Conservation (phyloP, 2,888 invertebrate genomes). For the Mechanitis messenoides region DNA sequence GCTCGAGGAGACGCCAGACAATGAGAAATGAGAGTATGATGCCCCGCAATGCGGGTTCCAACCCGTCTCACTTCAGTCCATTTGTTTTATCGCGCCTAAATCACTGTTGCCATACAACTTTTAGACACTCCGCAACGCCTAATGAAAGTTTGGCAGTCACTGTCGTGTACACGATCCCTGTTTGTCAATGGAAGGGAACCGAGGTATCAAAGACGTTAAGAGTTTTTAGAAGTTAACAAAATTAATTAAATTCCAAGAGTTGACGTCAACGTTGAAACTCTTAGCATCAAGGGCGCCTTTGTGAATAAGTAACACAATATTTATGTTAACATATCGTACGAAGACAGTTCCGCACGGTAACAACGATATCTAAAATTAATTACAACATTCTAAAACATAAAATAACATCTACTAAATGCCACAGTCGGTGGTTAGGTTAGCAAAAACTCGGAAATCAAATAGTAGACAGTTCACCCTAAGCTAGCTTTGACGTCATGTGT, state of each 20-base stretch:
- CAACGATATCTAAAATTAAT: conserved; percentile 60
- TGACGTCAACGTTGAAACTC: conserved; percentile 64
- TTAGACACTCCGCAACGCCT: conserved; percentile 44
- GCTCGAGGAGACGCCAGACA: conserved; percentile 52
- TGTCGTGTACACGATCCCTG: conserved; percentile 64
- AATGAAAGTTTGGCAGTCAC: conserved; percentile 70
- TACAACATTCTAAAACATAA: conserved; percentile 48
- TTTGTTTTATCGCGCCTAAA: conserved; percentile 72
- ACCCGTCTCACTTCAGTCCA: conserved; percentile 52
- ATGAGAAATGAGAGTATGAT: conserved; percentile 72
- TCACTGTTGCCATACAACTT: conserved; percentile 69
- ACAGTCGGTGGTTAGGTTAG: conserved; percentile 16
- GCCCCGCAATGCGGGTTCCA: conserved; percentile 66
- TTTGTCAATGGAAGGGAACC: conserved; percentile 66
- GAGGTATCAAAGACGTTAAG: conserved; percentile 75
- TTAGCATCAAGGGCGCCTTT: conserved; percentile 69
- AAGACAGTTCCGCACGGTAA: conserved; percentile 53
- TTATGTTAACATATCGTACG: conserved; percentile 68
- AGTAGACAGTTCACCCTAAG: conserved; percentile 38
- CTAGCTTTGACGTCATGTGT: conserved; percentile 52
- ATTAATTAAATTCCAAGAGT: conserved; percentile 74
- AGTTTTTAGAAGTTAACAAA: conserved; percentile 76
- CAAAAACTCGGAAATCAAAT: conserved; percentile 46
- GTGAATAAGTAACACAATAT: conserved; percentile 67
- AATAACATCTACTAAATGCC: conserved; percentile 15